These are phyloP conservation scores for Copidosoma floridanum DNA, from an alignment of 1,140 invertebrate genomes.

Conservation along the genomic window DNA sequence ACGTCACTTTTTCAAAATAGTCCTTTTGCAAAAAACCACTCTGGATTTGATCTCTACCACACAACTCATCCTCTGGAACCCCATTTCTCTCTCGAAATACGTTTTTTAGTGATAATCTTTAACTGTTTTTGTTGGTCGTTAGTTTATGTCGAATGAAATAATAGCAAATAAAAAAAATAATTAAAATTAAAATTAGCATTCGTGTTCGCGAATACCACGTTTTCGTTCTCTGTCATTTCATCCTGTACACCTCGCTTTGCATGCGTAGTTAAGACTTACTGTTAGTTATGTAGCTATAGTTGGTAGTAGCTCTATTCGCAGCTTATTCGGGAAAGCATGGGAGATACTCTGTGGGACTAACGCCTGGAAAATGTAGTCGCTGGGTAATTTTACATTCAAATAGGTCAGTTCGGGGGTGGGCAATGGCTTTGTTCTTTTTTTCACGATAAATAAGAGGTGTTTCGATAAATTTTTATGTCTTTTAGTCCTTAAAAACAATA, in stretches of 20 bases:
- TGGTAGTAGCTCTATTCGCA: not conserved
- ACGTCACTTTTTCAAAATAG: not conserved
- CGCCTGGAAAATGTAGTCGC: too few species aligned
- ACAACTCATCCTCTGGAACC: not conserved
- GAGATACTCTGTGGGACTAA: too few species aligned
- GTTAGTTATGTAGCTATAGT: conserved; percentile 9
- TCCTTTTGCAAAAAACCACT: too few species aligned
- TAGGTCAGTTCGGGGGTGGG: too few species aligned
- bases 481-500: too few species aligned
- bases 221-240: conserved; percentile 29
- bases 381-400: too few species aligned
- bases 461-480: too few species aligned
- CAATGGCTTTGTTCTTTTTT: too few species aligned
- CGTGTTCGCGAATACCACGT: too few species aligned
- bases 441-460: too few species aligned
- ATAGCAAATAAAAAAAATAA: too few species aligned
- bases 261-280: conserved; percentile 15
- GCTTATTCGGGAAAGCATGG: too few species aligned
- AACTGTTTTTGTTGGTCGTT: conserved; percentile 9
- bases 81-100: conserved; percentile 12
- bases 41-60: not conserved
- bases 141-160: not conserved
- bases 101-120: conserved; percentile 20
- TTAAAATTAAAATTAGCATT: conserved; percentile 7
- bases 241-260: conserved; percentile 18